These are phyloP conservation scores for Poecilia wingei DNA, from an alignment of 2,797 vertebrate species.

Conservation along the genomic window DNA sequence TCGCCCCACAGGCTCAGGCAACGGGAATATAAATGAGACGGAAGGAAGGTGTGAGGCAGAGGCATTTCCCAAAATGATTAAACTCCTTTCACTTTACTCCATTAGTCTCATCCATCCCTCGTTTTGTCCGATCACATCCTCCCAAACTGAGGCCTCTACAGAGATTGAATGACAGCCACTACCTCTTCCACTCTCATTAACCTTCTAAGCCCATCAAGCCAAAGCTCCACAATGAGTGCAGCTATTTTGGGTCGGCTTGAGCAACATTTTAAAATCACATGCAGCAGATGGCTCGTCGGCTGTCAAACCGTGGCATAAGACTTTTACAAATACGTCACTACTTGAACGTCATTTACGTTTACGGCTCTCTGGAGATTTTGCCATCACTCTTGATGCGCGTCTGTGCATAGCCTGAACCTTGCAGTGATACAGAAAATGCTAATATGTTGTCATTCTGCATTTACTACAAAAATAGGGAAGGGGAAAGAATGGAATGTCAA, in stretches of 20 bases:
- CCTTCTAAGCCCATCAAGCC: slow-evolving; percentile 36
- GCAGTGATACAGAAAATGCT: slow-evolving; percentile 29
- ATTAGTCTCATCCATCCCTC: slow-evolving; percentile 62
- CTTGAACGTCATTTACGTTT: slow-evolving; percentile 20
- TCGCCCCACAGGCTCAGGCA: slow-evolving; percentile 34
- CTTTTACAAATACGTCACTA: slow-evolving; percentile 2
- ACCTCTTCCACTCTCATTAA: slow-evolving; percentile 36
- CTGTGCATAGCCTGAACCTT: slow-evolving; percentile 4
- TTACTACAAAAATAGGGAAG: slow-evolving; percentile 3
- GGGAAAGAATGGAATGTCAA: neutral
- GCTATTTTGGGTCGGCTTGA: slow-evolving; percentile 38
- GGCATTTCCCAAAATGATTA: slow-evolving; percentile 66
- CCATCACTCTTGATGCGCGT: slow-evolving; percentile 7
- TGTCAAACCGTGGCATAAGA: slow-evolving; percentile 31
- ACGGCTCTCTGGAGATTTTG: slow-evolving; percentile 22
- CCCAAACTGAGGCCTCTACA: slow-evolving; percentile 39
- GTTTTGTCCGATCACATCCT: slow-evolving; percentile 45
- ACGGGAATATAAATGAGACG: slow-evolving; percentile 52
- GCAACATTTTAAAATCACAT: slow-evolving; percentile 38
- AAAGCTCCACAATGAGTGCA: slow-evolving; percentile 36
- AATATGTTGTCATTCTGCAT: slow-evolving; percentile 14
- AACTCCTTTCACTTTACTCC: slow-evolving; percentile 63
- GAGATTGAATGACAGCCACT: slow-evolving; percentile 41
- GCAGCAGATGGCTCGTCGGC: slow-evolving; percentile 36
- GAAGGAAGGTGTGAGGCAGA: slow-evolving; percentile 36